A percentile compares a stretch with the other conserved stretches of the same genome.
phyloP scores from a whole-genome alignment of 2,113 vertebrate species.

The Gymnocephalus cernua region DNA sequence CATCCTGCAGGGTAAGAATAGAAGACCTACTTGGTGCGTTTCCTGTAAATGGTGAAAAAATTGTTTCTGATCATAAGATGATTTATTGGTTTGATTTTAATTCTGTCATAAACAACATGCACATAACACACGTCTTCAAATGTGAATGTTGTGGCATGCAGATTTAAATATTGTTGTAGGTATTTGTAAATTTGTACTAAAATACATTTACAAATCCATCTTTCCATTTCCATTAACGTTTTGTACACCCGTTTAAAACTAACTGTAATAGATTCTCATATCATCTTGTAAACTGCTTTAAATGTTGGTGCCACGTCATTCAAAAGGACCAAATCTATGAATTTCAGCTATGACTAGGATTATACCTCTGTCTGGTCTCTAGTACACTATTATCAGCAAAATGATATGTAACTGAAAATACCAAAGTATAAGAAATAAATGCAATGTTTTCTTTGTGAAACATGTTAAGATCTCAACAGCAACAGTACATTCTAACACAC shows the following conservation, averaged over 20 bases:
- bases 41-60: not conserved
- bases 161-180: no score
- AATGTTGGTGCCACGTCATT: no score
- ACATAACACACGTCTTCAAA: no score
- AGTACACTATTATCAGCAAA: not conserved
- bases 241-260: not conserved
- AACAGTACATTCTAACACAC: not conserved
- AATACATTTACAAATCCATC: not conserved
- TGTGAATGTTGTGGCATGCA: no score
- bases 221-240: not conserved
- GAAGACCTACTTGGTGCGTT: not conserved
- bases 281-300: no score
- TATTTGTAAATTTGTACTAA: no score
- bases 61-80: not conserved
- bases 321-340: not conserved
- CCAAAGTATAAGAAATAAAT: not conserved
- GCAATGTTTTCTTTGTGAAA: not conserved
- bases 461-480: not conserved
- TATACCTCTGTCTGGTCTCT: not conserved
- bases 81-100: not conserved
- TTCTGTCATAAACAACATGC: no score
- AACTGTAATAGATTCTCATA: no score
- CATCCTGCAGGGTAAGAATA: slow-evolving; percentile 92
- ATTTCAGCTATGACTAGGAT: not conserved
- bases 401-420: not conserved